Conservation (phyloP, 1,140 invertebrate species). For the Euwallacea similis region DNA sequence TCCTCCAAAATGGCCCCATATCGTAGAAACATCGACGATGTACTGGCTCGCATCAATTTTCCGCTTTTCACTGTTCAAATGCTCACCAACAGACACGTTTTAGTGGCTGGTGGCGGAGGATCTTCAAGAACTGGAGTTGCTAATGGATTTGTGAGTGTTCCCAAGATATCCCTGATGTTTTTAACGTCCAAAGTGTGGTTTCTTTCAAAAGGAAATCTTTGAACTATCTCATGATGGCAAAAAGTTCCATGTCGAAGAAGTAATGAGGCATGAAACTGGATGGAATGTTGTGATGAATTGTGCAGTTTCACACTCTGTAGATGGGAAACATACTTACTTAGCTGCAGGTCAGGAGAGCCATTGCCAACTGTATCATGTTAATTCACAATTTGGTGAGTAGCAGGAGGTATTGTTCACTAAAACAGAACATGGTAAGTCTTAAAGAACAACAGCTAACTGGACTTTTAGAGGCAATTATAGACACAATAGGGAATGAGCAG, state of each 20-base stretch:
- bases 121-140: constrained; percentile 92
- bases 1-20: constrained; percentile 44
- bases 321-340: constrained; percentile 73
- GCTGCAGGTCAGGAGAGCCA: constrained; percentile 89
- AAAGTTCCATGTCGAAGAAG: constrained; percentile 80
- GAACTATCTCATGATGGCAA: constrained; percentile 82
- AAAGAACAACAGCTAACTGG: constrained; percentile 42
- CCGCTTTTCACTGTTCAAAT: constrained; percentile 89
- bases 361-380: constrained; percentile 85
- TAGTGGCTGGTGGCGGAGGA: constrained; percentile 94
- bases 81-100: constrained; percentile 87
- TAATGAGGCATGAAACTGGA: constrained; percentile 85
- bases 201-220: constrained; percentile 79
- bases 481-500: constrained; percentile 55
- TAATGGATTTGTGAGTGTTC: constrained; percentile 86
- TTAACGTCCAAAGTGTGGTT: constrained; percentile 23
- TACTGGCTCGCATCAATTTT: constrained; percentile 86
- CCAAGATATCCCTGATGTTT: constrained; percentile 13
- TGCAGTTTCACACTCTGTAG: constrained; percentile 61
- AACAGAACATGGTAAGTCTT: constrained; percentile 41
- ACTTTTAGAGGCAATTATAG: constrained; percentile 50
- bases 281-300: constrained; percentile 91
- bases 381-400: constrained; percentile 62
- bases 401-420: not conserved
- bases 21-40: constrained; percentile 62